Evolutionary conservation across 1,140 invertebrate species (phyloP).

Genomic region (Mamestra configurata): DNA sequence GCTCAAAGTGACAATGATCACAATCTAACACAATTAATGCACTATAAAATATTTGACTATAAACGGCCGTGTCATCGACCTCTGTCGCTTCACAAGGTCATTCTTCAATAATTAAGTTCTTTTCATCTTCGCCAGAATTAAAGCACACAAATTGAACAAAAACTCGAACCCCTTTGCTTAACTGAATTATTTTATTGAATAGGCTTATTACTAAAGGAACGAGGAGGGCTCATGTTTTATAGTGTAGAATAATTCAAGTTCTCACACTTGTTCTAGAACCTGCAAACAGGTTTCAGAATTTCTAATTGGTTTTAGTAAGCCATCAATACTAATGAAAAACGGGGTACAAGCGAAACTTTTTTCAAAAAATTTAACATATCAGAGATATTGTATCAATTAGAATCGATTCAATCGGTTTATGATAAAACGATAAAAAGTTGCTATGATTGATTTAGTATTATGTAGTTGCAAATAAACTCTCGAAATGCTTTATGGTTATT

Average conservation of each 20-base stretch:
- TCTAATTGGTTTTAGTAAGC: slow-evolving; percentile 45
- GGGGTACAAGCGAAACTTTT: slow-evolving; percentile 4
- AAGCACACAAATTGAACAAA: slow-evolving; percentile 46
- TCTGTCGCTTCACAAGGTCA: slow-evolving; percentile 35
- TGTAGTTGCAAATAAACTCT: slow-evolving; percentile 14
- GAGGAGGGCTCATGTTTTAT: slow-evolving; percentile 35
- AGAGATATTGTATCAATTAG: slow-evolving; percentile 20
- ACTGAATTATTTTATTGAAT: slow-evolving; percentile 60
- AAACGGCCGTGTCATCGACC: slow-evolving; percentile 33
- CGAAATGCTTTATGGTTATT: not conserved
- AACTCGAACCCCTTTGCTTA: slow-evolving; percentile 45
- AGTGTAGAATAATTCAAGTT: slow-evolving; percentile 41
- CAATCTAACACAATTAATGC: not conserved
- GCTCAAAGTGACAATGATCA: slow-evolving; percentile 3
- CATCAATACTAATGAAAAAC: slow-evolving; percentile 42
- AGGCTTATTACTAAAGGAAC: slow-evolving; percentile 62
- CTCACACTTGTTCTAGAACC: slow-evolving; percentile 52
- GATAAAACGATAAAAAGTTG: slow-evolving; percentile 18
- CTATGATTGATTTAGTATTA: slow-evolving; percentile 34
- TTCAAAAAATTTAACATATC: not conserved
- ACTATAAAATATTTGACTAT: not conserved
- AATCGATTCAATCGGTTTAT: slow-evolving; percentile 33
- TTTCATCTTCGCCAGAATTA: slow-evolving; percentile 30
- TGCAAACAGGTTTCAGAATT: slow-evolving; percentile 44
- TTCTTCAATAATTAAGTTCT: slow-evolving; percentile 45